Base-by-base conservation (phyloP, 2,113 vertebrate genomes). In the Ceyx melanurus region DNA sequence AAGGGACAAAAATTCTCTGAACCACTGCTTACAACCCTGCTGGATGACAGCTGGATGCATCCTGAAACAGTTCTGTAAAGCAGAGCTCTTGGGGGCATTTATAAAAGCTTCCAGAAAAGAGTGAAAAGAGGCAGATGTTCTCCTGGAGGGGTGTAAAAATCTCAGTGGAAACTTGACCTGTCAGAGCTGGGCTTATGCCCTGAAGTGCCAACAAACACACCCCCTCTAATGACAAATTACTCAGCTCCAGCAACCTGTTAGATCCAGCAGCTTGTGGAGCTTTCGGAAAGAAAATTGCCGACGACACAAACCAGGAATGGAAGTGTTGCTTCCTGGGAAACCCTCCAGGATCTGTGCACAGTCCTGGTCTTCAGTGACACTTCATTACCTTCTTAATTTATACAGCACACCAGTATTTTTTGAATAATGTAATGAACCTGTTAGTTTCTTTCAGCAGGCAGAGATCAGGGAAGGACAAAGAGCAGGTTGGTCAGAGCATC, bases 391-490 rank as follows among this genome's bases (percentile, higher is more conserved):
- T 68, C 48, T 21, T 78, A 83, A 92, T 94, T 94, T 79, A 86
- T 75, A 92, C 35, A 90, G 54, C 53, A 82, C 15, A 57, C 40
- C 25, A 12, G 50, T 68, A 60, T 56, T 77, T 90, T 86, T 65
- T 5, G 57, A 87, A 83, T 67, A 74, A 54, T 17, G 35, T 67
- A 88, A 88, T 29, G 14, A 95, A 40, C 51, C 51, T 42, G 7
- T 25, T 73, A 73, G 82, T 26, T 82, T 90, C 82, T 87, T 89
- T 50, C 78, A 79, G 66, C 46, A 76, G 67, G 58, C 56, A 85
- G 65, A 80, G 82, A 91, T 76, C 78, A 86, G 37, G 15, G 66
- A 85, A 88, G 67, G 72, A 91, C 76, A 85, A 94, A 93, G 82
- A 86, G 23, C 76, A 93, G 61, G 76, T 13, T 90, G 79, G 61